These are phyloP conservation scores for Trichonephila clavipes DNA, from an alignment of 1,140 invertebrate species.

Conservation along the genomic window DNA sequence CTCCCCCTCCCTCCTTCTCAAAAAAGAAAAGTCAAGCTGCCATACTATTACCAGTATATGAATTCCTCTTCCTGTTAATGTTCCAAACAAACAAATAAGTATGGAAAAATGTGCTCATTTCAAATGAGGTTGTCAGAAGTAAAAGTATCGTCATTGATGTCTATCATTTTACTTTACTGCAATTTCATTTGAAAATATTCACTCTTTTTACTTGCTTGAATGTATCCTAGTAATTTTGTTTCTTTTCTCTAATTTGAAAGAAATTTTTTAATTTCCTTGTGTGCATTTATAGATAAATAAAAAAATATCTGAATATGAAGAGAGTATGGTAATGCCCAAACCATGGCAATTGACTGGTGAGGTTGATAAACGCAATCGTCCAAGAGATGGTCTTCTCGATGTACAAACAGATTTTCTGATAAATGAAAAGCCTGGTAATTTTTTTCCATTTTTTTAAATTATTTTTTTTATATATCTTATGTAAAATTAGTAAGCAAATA, in stretches of 20 bases:
- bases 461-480: neutral
- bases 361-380: slow-evolving; percentile 87
- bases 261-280: neutral
- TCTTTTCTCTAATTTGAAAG: neutral
- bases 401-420: slow-evolving; percentile 95
- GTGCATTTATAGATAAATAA: slow-evolving; percentile 79
- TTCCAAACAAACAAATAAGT: too few relatives aligned
- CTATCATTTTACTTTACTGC: too few relatives aligned
- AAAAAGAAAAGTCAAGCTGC: too few relatives aligned
- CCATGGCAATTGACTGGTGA: slow-evolving; percentile 97
- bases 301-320: slow-evolving; percentile 90
- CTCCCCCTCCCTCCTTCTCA: too few relatives aligned
- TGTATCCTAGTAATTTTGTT: neutral
- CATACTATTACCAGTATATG: too few relatives aligned
- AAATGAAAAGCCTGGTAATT: slow-evolving; percentile 86
- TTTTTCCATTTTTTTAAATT: neutral
- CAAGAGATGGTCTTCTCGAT: slow-evolving; percentile 95
- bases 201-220: too few relatives aligned
- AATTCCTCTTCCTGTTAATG: too few relatives aligned
- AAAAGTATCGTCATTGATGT: too few relatives aligned
- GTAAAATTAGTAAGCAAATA: too few relatives aligned
- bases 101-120: too few relatives aligned
- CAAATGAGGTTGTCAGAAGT: too few relatives aligned
- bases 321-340: slow-evolving; percentile 89
- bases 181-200: too few relatives aligned